Percentiles rank a stretch among this genome's conserved stretches.
Evolutionary conservation across 2,888 invertebrate species (phyloP).

Genomic region (Linyphia triangularis): DNA sequence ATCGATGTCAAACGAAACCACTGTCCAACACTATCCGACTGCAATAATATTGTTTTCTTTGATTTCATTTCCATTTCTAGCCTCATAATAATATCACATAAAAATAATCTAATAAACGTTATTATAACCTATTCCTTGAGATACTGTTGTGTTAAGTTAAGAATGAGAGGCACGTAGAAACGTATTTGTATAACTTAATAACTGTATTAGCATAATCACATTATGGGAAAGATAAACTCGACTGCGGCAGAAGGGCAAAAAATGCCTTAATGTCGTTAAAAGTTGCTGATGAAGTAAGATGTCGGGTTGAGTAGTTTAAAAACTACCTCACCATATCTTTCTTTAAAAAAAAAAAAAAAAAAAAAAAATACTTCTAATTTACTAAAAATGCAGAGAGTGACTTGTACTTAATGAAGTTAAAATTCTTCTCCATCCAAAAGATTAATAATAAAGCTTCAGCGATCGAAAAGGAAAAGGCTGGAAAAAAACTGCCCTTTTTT

Average conservation of each 20-base stretch:
- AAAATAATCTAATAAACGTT: not conserved
- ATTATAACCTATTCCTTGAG: not conserved
- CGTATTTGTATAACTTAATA: conserved; percentile 3
- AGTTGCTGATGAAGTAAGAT: not conserved
- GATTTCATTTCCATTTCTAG: no score
- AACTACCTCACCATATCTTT: not conserved
- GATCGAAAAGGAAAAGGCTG: not conserved
- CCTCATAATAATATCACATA: no score
- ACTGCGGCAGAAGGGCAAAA: not conserved
- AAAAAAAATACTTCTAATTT: conserved; percentile 2
- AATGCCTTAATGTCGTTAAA: not conserved
- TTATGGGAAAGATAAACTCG: not conserved
- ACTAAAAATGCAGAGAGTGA: conserved; percentile 13
- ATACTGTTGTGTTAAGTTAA: not conserved
- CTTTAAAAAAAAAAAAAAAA: no score
- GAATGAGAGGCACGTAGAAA: not conserved
- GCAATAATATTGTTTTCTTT: no score
- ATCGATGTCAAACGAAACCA: no score
- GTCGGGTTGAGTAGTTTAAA: not conserved
- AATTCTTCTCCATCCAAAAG: conserved; percentile 1
- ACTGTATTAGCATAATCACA: not conserved
- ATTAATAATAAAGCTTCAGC: conserved; percentile 36
- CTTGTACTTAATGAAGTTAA: conserved; percentile 17
- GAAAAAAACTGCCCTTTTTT: not conserved
- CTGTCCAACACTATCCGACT: no score